Evolutionary conservation across 2,797 vertebrate species (phyloP).

Genomic region (Tokudaia muenninki): DNA sequence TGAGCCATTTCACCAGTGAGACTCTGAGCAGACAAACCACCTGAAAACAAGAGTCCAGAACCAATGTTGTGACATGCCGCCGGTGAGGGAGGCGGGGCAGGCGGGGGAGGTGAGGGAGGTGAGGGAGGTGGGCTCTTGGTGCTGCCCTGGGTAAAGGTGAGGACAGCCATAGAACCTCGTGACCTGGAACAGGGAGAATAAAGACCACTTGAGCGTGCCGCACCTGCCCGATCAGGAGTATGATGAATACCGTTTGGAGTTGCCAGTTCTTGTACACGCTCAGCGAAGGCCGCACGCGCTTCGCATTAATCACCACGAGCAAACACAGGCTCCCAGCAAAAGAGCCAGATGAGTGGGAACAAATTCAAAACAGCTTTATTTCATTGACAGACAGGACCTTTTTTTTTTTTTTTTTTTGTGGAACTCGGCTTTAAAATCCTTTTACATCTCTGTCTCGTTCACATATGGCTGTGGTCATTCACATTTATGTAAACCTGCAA

Average conservation of each 20-base stretch:
- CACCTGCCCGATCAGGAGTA: slow-evolving; percentile 15
- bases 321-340: slow-evolving; percentile 72
- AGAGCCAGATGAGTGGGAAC: slow-evolving; percentile 83
- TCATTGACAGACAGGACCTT: slow-evolving; percentile 80
- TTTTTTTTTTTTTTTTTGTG: slow-evolving; percentile 58
- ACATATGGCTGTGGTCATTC: slow-evolving; percentile 80
- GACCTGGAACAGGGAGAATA: neutral
- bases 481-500: slow-evolving; percentile 70
- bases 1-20: neutral
- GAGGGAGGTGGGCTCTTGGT: neutral
- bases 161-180: neutral
- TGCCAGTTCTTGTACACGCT: slow-evolving; percentile 79
- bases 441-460: slow-evolving; percentile 82
- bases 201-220: neutral
- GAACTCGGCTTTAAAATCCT: slow-evolving; percentile 80
- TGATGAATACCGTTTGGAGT: slow-evolving; percentile 82
- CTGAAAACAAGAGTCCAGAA: neutral
- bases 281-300: slow-evolving; percentile 77
- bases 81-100: neutral
- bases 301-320: slow-evolving; percentile 85
- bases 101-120: neutral
- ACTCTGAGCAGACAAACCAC: neutral
- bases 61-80: neutral
- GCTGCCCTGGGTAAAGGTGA: neutral
- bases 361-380: slow-evolving; percentile 86